Conservation (phyloP, 2,888 invertebrate species). For the Sericinus montela region DNA sequence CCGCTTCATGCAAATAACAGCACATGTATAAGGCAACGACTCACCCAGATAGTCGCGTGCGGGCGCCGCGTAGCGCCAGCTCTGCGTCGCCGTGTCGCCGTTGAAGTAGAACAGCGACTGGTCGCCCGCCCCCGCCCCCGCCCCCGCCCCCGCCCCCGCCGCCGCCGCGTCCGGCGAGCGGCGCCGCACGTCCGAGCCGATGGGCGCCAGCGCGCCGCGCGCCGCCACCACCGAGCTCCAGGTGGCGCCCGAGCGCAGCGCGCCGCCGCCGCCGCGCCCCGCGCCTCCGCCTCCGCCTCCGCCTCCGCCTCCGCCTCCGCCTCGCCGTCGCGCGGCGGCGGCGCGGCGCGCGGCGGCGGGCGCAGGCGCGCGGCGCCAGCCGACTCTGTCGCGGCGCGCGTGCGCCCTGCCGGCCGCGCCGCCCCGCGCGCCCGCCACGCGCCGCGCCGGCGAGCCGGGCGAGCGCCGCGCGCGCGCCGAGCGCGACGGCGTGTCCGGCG, state of each 20-base stretch:
- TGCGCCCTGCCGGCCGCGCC: slow-evolving; percentile 28
- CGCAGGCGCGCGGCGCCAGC: slow-evolving; percentile 28
- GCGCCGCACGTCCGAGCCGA: slow-evolving; percentile 57
- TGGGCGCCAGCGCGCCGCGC: slow-evolving; percentile 55
- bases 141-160: slow-evolving; percentile 27
- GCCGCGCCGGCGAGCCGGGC: slow-evolving; percentile 24
- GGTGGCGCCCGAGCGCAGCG: slow-evolving; percentile 38
- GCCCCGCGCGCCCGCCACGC: slow-evolving; percentile 31
- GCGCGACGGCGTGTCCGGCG: slow-evolving; percentile 21
- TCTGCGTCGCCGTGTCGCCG: slow-evolving; percentile 36
- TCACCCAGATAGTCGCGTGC: slow-evolving; percentile 39
- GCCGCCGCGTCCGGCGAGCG: slow-evolving; percentile 52
- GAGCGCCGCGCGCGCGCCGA: slow-evolving; percentile 21
- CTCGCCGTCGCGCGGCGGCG: no score
- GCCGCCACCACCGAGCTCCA: slow-evolving; percentile 60
- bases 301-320: slow-evolving; percentile 44
- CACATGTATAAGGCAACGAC: no score
- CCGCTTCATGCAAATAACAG: no score
- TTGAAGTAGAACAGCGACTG: slow-evolving; percentile 70
- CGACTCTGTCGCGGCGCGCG: slow-evolving; percentile 12
- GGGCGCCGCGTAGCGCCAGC: slow-evolving; percentile 27
- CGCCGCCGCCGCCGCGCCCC: slow-evolving; percentile 44
- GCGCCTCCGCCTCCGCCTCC: slow-evolving; percentile 28
- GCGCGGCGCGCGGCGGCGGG: no score
- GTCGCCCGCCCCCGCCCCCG: slow-evolving; percentile 76